Base-by-base conservation (phyloP, 1,140 invertebrate species). In the Anadara kagoshimensis region DNA sequence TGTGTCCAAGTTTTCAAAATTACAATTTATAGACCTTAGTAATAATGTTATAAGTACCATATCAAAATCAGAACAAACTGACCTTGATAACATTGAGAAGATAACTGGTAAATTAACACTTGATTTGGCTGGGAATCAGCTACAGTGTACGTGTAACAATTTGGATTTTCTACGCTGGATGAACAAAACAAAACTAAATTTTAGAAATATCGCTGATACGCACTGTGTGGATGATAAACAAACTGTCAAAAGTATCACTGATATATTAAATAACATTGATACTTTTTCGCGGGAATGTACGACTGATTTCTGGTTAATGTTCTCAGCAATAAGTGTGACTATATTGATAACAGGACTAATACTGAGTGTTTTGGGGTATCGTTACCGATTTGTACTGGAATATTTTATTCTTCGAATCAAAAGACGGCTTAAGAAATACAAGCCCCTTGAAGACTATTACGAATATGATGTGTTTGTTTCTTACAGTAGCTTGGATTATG, bases 391-490 rank as follows among this genome's bases (percentile, higher is more conserved):
- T 63, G 45, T 18, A 1, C 26, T 63, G 45, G 16, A 63, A n/a
- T 63, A 63, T 49, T n/a, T 47, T 12, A 14, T 3, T 63, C 61
- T 63, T 10, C 45, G 11, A 26, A 47, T 63, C 5, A 63, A 49
- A 49, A 22, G 26, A 20, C 20, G 44, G 2, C 18, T 47, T n/a
- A 63, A 49, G 4, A 47, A 18, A 29, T 47, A 47, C 44, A 26
- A 22, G 11, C 10, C 14, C 5, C 20, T 47, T 8, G 14, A 24
- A 18, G 26, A 18, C 41, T 20, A 20, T 5, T 49, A 10, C 7
- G 5, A 20, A 29, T 63, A 26, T 26, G 61, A 63, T 29, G 61
- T 22, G 3, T 63, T 49, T 29, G 14, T 63, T 10, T 47, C 20
- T 14, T 63, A 63, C 22, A 63, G 22, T 18, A 43, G 49, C 26